Base-by-base conservation (phyloP, 2,113 vertebrate genomes). In the Scolopax mira region DNA sequence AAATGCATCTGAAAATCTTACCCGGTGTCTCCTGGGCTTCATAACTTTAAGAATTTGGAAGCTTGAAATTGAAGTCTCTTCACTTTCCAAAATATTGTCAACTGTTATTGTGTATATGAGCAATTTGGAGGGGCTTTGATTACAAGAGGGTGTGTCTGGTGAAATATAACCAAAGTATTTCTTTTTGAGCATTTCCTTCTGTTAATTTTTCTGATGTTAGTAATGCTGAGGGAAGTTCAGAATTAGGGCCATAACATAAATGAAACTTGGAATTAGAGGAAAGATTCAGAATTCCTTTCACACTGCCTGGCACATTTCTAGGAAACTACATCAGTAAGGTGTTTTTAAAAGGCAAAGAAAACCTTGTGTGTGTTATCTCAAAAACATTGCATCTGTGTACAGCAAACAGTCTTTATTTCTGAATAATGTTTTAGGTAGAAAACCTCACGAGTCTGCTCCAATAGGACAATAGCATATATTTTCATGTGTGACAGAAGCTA, bases 401-500 rank as follows among this genome's bases (percentile, higher is more conserved):
- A 55, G 94, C 35, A 52, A 62, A 31, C 23, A 81, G 41, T 8
- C 9, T 80, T 80, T 51, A 70, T 79, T 79, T 78, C 39, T 90
- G 67, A 74, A 60, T 86, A 72, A 52, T 12, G 5, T 74, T 70
- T 84, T 39, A 71, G 33, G 37, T 79, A 88, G 44, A 65, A 71
- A 92, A 49, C 71, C 72, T 88, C 81, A 73, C 1, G 7, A 62
- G 49, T 75, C 58, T 74, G 65, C 51, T 82, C 37, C 88, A 79
- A 57, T 66, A 70, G 84, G 64, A 41, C 88, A 79, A 54, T 64
- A 72, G 84, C 66, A 41, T 89, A 79, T 94, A 75, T 96, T 96
- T 97, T 91, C 69, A 33, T 94, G 82, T 64, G 33, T 95, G 90
- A 91, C 52, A 87, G 79, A 74, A 79, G 62, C 90, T 95, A 88